These are phyloP conservation scores for Muscicapa comitata DNA, from an alignment of 2,797 vertebrate genomes.

Conservation along the genomic window DNA sequence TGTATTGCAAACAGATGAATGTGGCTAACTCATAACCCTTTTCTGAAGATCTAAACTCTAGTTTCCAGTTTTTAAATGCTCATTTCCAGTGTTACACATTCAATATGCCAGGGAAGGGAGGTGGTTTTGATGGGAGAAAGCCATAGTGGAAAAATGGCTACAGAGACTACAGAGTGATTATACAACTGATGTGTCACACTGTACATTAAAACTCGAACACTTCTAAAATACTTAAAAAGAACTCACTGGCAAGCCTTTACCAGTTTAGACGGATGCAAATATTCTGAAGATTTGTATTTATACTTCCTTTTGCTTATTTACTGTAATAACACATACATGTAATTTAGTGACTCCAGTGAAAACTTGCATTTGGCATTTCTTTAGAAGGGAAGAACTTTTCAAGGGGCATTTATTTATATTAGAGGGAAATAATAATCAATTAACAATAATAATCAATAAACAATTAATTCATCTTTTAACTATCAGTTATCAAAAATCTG, in stretches of 20 bases:
- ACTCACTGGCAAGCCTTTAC: neutral
- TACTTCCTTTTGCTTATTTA: neutral
- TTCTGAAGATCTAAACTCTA: neutral
- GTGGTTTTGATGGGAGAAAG: neutral
- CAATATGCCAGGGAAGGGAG: too few relatives aligned
- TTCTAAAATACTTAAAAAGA: neutral
- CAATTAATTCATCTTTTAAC: neutral
- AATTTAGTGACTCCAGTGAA: neutral
- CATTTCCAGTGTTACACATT: neutral
- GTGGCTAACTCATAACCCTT: neutral
- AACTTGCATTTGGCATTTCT: neutral
- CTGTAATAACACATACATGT: neutral
- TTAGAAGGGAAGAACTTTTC: neutral
- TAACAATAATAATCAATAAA: too few relatives aligned
- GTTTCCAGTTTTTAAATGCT: neutral
- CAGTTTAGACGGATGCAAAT: neutral
- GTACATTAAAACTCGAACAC: neutral
- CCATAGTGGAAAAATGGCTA: neutral
- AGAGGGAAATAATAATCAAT: neutral
- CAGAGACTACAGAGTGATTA: neutral
- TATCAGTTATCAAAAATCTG: neutral
- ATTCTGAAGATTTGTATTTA: neutral
- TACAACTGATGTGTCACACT: neutral
- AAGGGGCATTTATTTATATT: neutral
- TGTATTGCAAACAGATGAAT: neutral